phyloP scores from a whole-genome alignment of 2,888 invertebrate genomes.

The Leptothorax acervorum region DNA sequence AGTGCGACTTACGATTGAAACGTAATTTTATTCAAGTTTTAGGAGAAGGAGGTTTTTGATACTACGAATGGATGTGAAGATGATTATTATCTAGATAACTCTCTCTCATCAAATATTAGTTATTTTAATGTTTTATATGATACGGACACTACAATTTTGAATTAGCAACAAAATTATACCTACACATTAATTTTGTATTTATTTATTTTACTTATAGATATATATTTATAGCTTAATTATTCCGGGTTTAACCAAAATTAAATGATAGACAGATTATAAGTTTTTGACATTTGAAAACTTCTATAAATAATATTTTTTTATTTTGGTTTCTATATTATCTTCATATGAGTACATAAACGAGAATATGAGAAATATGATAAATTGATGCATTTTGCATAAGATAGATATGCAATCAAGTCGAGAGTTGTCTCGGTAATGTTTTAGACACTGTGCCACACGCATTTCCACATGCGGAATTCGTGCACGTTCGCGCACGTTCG shows the following conservation, averaged over 20 bases:
- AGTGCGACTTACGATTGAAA: slow-evolving; percentile 15
- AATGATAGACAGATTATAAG: not conserved
- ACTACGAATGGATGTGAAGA: not conserved
- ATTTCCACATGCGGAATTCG: slow-evolving; percentile 1
- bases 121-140: not conserved
- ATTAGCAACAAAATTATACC: not conserved
- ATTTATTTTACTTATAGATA: not conserved
- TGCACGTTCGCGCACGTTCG: not conserved
- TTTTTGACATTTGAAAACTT: not conserved
- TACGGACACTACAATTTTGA: not conserved
- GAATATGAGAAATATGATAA: not conserved
- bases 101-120: not conserved
- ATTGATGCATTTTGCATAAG: not conserved
- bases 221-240: not conserved
- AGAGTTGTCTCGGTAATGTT: slow-evolving; percentile 3
- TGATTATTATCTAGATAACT: not conserved
- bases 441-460: not conserved
- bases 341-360: not conserved
- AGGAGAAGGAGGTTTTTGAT: not conserved
- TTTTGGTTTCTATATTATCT: too few species aligned
- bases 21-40: not conserved
- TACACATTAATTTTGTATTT: not conserved
- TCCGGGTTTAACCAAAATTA: not conserved
- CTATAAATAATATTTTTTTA: not conserved
- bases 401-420: not conserved